Evolutionary conservation across 2,888 invertebrate species (phyloP), one percentile per base, ranked within the genome.

Genomic region (Phaedon cochleariae): DNA sequence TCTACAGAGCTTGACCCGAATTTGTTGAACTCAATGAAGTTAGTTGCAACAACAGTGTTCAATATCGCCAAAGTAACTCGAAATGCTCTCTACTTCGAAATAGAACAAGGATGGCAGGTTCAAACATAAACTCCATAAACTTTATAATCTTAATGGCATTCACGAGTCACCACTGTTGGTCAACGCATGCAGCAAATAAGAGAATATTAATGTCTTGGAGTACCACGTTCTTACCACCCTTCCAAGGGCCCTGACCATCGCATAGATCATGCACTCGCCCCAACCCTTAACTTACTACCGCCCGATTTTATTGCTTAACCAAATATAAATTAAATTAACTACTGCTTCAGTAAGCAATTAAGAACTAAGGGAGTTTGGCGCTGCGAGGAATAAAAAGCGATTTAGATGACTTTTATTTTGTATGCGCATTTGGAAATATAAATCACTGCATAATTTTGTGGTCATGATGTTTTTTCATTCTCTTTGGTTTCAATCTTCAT

Each of bases 271-370:
- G 80, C 79, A 76, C 78, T 75, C 78, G 74, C 77, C 78, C 78
- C 73, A 68, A 53, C 67, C 64, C 67, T 64, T 77, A 77, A 77
- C 74, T 79, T 76, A 78, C 73, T 76, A 74, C 77, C 76, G 77
- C 79, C 81, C 79, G 80, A 82, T 82, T 83, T 83, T 83, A 83
- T 83, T 83, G 81, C 82, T 79, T 78, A 77, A 79, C 81, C 80
- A 82, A 82, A 82, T 82, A 83, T 83, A 83, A 83, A 83, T 83
- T 83, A 83, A 83, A 83, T 83, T 83, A 83, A 83, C 82, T 83
- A 82, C 83, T 80, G 83, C 83, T 82, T 82, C 82, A 81, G 81
- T 81, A 80, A 81, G 82, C 83, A 82, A 83, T 83, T 83, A 82
- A 81, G 82, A 82, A 82, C 82, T 82, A 79, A 80, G 80, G 81